Evolutionary conservation across 2,113 vertebrate species (phyloP).

Genomic region (Brachyistius frenatus): DNA sequence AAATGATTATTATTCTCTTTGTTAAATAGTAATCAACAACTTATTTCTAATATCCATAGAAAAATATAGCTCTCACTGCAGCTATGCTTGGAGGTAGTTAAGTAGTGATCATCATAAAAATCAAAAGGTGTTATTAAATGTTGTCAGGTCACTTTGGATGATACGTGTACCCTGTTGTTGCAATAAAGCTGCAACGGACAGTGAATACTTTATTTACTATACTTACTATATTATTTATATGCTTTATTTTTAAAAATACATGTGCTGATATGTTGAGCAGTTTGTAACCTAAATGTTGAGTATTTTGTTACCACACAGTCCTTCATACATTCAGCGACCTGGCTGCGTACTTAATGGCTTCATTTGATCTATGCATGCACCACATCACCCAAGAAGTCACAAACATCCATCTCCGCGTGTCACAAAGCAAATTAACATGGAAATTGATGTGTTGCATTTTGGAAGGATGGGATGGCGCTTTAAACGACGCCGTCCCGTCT

Average conservation of each 20-base stretch:
- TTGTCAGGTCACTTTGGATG: too few species aligned
- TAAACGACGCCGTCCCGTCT: constrained; percentile 46
- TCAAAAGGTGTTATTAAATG: too few species aligned
- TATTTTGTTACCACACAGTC: constrained; percentile 5
- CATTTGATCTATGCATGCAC: constrained; percentile 68
- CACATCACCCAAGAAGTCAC: constrained; percentile 71
- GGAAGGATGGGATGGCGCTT: constrained; percentile 34
- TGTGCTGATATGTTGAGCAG: constrained; percentile 8
- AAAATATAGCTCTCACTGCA: too few species aligned
- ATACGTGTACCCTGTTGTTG: too few species aligned
- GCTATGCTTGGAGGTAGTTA: too few species aligned
- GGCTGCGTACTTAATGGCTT: constrained; percentile 51
- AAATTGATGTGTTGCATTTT: constrained; percentile 81
- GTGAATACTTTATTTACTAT: background rate
- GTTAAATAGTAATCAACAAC: too few species aligned
- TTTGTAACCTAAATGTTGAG: background rate
- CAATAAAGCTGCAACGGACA: background rate
- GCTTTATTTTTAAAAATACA: background rate
- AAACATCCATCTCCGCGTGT: constrained; percentile 79
- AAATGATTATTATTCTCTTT: too few species aligned
- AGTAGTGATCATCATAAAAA: too few species aligned
- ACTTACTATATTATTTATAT: too few species aligned
- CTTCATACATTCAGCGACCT: constrained; percentile 7
- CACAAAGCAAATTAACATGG: constrained; percentile 81
- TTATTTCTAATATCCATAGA: too few species aligned